Percentiles rank a stretch among this genome's conserved stretches.
Evolutionary conservation across 2,113 vertebrate genomes (phyloP).

Genomic region (Oophaga pumilio): DNA sequence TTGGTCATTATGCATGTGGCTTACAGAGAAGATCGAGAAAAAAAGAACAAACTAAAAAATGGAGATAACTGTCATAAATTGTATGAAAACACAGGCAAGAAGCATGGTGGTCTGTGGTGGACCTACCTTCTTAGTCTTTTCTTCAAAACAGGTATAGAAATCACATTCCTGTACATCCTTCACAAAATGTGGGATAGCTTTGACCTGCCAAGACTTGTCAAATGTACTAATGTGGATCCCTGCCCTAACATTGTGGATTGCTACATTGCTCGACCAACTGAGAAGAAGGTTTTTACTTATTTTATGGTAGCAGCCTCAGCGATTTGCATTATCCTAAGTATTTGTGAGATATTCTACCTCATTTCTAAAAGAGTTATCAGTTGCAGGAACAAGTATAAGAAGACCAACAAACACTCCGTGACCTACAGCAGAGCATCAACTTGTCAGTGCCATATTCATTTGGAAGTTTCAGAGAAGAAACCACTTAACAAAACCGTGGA

Average conservation of each 20-base stretch:
- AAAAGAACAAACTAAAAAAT: conserved; percentile 70
- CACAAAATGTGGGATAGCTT: conserved; percentile 80
- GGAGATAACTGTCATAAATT: conserved; percentile 74
- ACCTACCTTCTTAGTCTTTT: conserved; percentile 79
- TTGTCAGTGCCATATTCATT: conserved; percentile 70
- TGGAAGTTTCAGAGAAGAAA: conserved; percentile 62
- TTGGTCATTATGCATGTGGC: conserved; percentile 90
- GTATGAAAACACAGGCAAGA: conserved; percentile 76
- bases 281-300: conserved; percentile 81
- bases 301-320: conserved; percentile 80
- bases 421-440: conserved; percentile 73
- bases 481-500: conserved; percentile 43
- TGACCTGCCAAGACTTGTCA: conserved; percentile 73
- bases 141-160: conserved; percentile 76
- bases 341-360: conserved; percentile 82
- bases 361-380: conserved; percentile 70
- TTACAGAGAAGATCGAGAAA: conserved; percentile 82
- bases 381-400: conserved; percentile 57
- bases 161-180: conserved; percentile 77
- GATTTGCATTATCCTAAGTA: conserved; percentile 75
- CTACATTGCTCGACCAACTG: conserved; percentile 79
- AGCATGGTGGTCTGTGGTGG: conserved; percentile 81
- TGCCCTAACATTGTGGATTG: conserved; percentile 81
- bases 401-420: conserved; percentile 44
- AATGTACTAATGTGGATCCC: conserved; percentile 69